phyloP scores from a whole-genome alignment of 2,113 vertebrate genomes.

The Takifugu bimaculatus region DNA sequence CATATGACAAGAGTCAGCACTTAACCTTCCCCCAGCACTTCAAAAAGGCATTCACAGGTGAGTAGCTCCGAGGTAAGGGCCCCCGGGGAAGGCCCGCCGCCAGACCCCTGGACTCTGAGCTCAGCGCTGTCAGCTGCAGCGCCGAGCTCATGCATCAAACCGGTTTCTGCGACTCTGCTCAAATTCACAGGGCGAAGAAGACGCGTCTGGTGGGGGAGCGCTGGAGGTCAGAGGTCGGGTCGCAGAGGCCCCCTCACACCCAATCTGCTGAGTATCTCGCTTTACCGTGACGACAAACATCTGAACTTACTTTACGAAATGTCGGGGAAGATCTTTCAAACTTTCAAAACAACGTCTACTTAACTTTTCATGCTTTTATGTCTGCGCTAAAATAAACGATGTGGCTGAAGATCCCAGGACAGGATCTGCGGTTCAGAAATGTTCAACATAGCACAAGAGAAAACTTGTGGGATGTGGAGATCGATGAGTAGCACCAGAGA shows the following conservation, averaged over 20 bases:
- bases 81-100: conserved; percentile 15
- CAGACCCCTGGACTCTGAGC: conserved; percentile 24
- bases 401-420: no score
- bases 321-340: neutral
- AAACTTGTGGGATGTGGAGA: no score
- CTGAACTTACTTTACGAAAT: neutral
- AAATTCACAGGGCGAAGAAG: conserved; percentile 9
- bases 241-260: neutral
- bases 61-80: conserved; percentile 33
- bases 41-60: conserved; percentile 46
- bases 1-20: conserved; percentile 49
- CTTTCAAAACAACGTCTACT: neutral
- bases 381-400: no score
- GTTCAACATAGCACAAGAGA: no score
- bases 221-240: conserved; percentile 30
- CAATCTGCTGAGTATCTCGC: neutral
- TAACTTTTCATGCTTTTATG: neutral
- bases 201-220: conserved; percentile 8
- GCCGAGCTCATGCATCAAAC: conserved; percentile 27
- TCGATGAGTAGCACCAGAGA: no score
- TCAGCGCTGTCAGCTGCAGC: conserved; percentile 19
- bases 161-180: conserved; percentile 19
- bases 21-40: conserved; percentile 49
- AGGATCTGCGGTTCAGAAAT: no score
- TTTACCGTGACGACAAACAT: neutral